A percentile compares a stretch with the other conserved stretches of the same genome.
Conservation (phyloP, 2,888 invertebrate genomes). For the Sceliomorpha sp. region DNA sequence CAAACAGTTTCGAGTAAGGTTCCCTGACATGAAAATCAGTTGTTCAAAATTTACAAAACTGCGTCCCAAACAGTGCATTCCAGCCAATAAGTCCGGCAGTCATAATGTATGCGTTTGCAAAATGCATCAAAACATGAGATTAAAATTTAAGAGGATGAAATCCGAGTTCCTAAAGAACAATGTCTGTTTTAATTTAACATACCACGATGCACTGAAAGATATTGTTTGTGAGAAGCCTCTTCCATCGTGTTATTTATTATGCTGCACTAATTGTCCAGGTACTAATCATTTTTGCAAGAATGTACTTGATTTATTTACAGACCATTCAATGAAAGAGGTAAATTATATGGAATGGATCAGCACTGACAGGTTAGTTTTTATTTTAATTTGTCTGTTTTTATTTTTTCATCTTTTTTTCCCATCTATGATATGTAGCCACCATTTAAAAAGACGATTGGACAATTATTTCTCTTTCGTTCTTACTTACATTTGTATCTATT, state of each 20-base stretch:
- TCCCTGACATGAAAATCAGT: conserved; percentile 1
- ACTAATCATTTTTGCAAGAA: neutral
- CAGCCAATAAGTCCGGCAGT: no score
- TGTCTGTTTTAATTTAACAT: conserved; percentile 3
- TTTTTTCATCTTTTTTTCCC: neutral
- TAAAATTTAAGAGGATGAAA: no score
- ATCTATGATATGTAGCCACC: conserved; percentile 5
- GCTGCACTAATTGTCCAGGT: conserved; percentile 18
- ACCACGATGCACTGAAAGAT: conserved; percentile 4
- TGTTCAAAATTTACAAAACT: conserved; percentile 5
- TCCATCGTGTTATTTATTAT: conserved; percentile 4
- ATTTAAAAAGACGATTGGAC: no score
- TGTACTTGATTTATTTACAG: neutral
- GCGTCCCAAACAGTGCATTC: neutral
- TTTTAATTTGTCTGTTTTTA: conserved; percentile 1
- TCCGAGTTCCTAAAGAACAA: no score
- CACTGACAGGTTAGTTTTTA: conserved; percentile 10
- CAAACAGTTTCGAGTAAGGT: conserved; percentile 4
- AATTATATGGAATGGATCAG: conserved; percentile 9
- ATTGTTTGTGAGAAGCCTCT: conserved; percentile 16
- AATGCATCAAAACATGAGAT: no score
- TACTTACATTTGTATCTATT: neutral
- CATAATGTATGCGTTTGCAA: no score
- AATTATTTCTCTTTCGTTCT: no score
- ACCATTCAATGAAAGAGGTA: neutral